phyloP scores from a whole-genome alignment of 2,113 vertebrate genomes.

The Bambusicola thoracicus region DNA sequence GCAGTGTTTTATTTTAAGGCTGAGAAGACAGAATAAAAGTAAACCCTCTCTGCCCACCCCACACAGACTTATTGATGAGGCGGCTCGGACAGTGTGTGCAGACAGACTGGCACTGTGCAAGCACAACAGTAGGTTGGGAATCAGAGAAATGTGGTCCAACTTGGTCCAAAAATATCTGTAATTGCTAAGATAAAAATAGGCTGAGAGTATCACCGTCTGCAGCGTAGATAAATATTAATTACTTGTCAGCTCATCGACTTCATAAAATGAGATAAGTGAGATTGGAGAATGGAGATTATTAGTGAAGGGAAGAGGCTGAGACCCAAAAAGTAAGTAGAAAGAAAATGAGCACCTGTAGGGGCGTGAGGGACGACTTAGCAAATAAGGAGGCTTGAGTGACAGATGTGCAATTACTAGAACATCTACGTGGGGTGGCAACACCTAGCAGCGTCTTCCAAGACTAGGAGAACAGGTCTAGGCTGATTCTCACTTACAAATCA shows the following conservation, averaged over 20 bases:
- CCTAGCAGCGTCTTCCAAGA: neutral
- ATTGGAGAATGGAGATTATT: neutral
- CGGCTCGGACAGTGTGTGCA: neutral
- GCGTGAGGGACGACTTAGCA: rapidly evolving
- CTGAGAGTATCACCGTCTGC: neutral
- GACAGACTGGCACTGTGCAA: neutral
- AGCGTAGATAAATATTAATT: neutral
- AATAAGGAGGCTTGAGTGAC: neutral
- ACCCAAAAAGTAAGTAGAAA: neutral
- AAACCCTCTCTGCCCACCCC: neutral
- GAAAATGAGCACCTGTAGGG: neutral
- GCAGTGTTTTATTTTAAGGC: neutral
- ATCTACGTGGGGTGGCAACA: neutral
- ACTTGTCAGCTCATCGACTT: neutral
- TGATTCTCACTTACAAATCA: neutral
- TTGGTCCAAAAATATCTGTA: constrained; percentile 15
- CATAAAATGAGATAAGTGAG: neutral
- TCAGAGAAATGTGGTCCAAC: neutral
- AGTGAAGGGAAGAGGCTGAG: neutral
- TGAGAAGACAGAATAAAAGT: neutral
- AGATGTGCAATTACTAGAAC: neutral
- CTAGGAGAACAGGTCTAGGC: neutral
- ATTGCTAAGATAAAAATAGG: constrained; percentile 3
- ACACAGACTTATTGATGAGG: neutral
- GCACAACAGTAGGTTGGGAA: neutral